Base-by-base conservation (phyloP, 2,797 vertebrate genomes). In the Rallus crepitans region DNA sequence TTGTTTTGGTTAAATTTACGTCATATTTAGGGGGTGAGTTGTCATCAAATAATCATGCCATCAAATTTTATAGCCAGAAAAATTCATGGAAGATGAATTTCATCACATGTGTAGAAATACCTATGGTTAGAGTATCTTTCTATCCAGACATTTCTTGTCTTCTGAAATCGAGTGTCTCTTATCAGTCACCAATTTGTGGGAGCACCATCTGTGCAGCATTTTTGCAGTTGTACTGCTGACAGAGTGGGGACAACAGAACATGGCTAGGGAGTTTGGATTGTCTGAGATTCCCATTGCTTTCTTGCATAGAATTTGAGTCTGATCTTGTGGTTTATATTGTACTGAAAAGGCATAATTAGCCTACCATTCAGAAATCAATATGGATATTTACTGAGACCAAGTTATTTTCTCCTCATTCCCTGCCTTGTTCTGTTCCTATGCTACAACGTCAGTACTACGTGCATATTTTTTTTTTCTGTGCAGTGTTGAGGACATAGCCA, bases 1-100 rank as follows among this genome's bases (percentile, higher is more conserved):
- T 94, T 94, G 45, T 53, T 87, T 96, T 96, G 91, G 61, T 61
- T 85, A 80, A 64, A 40, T 66, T 89, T 82, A 27, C 50, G 68
- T 71, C 42, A 12, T 11, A 1, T 82, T 90, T 92, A 77, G 48
- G n/a, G 65, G 40, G 15, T 65, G 66, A 82, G 15, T 81, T 93
- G 93, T 91, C 48, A n/a, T 81, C 50, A 82, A 93, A 87, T 85
- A 87, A 31, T 87, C 23, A 20, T 0, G 0, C 39, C 42, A 57
- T 63, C n/a, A 55, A 61, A 31, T 87, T 95, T 94, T 82, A 68
- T 48, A 64, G 89, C 75, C 61, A 78, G 35, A 91, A 59, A 85
- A 82, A 68, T 24, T 78, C 7, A 52, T 33, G 65, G 50, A 77
- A 73, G 61, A 53, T 13, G 0, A 59, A 82, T 89, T 91, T 93